Evolutionary conservation across 2,113 vertebrate species (phyloP).

Genomic region (Xiphorhynchus elegans): DNA sequence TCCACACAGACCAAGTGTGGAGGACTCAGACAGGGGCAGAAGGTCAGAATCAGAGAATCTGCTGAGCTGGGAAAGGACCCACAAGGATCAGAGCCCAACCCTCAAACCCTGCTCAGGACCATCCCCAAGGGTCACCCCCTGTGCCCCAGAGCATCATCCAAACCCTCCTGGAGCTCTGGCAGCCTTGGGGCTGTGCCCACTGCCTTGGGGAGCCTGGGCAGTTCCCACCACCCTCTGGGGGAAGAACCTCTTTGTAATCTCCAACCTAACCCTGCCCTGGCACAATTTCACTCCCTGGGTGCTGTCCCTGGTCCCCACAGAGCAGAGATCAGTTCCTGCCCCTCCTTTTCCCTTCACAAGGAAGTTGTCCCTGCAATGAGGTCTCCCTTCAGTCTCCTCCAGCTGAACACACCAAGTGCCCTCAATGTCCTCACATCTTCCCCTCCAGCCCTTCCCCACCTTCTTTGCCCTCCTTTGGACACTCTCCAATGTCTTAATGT

Average conservation of each 20-base stretch:
- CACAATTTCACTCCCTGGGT: neutral
- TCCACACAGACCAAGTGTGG: neutral
- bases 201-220: neutral
- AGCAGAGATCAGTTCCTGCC: neutral
- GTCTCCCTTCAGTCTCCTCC: neutral
- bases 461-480: neutral
- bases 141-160: neutral
- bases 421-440: neutral
- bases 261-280: neutral
- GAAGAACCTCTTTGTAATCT: neutral
- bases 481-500: neutral
- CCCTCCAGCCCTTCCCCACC: neutral
- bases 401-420: neutral
- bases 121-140: neutral
- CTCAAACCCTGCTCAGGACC: neutral
- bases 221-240: neutral
- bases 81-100: neutral
- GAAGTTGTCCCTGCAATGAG: neutral
- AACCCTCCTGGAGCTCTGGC: neutral
- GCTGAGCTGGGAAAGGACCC: neutral
- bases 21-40: neutral
- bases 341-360: neutral
- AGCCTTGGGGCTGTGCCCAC: neutral
- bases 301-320: neutral
- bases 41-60: neutral